These are phyloP conservation scores for Melanerpes formicivorus DNA, from an alignment of 2,113 vertebrate species.

Conservation along the genomic window DNA sequence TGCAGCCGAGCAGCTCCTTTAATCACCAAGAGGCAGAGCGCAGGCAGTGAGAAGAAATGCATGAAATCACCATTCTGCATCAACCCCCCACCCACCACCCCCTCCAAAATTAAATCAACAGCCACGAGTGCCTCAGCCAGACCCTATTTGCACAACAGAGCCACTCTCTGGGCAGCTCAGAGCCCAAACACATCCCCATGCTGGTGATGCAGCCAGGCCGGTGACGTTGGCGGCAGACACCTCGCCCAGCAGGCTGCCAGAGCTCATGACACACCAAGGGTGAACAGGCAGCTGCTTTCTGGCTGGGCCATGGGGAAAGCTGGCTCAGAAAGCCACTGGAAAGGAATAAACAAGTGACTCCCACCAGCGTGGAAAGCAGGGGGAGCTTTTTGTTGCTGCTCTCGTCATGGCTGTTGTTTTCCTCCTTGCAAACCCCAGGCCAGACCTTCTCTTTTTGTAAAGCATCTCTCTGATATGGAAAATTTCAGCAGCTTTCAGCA, in stretches of 20 bases:
- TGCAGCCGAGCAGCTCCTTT: neutral
- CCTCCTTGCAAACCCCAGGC: slow-evolving; percentile 43
- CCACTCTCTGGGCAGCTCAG: neutral
- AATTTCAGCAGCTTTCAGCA: slow-evolving; percentile 37
- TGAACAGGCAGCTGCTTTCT: slow-evolving; percentile 25
- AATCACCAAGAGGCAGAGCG: neutral
- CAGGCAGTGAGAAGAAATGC: neutral
- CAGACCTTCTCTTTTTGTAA: slow-evolving; percentile 37
- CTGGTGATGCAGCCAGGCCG: neutral
- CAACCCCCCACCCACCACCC: too few species aligned
- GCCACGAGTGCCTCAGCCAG: neutral
- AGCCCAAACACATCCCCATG: neutral
- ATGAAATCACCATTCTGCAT: neutral
- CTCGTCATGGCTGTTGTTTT: slow-evolving; percentile 30
- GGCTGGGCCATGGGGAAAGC: slow-evolving; percentile 33
- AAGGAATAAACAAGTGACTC: slow-evolving; percentile 37
- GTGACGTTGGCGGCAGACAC: neutral
- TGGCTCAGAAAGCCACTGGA: slow-evolving; percentile 47
- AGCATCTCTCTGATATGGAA: slow-evolving; percentile 57
- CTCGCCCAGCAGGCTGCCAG: neutral
- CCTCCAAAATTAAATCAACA: neutral
- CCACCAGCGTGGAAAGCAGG: slow-evolving; percentile 19
- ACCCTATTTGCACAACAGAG: neutral
- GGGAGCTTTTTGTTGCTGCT: slow-evolving; percentile 13
- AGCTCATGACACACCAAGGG: neutral